phyloP scores from a whole-genome alignment of 2,113 vertebrate species.

The Melospiza georgiana region DNA sequence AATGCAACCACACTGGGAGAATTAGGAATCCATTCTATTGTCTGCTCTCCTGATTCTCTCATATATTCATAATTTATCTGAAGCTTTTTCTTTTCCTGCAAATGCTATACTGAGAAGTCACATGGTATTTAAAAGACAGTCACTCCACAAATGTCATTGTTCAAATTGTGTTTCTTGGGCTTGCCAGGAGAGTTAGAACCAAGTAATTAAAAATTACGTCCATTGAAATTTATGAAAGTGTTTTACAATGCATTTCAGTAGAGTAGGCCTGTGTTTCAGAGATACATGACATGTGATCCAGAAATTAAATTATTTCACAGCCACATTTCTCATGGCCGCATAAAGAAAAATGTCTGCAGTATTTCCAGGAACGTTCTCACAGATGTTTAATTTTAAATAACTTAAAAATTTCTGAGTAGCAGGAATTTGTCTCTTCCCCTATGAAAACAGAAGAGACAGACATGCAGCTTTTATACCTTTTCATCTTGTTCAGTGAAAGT shows the following conservation, averaged over 20 bases:
- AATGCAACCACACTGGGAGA: not conserved
- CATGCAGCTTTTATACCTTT: conserved; percentile 78
- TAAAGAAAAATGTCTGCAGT: not conserved
- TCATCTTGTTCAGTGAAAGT: conserved; percentile 97
- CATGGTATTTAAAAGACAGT: not conserved
- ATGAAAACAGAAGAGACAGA: not conserved
- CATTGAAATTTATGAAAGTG: not conserved
- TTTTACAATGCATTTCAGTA: not conserved
- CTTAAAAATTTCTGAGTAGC: not conserved
- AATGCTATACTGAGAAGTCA: not conserved
- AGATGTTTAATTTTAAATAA: not conserved
- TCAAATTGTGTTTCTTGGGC: not conserved
- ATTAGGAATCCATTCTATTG: not conserved
- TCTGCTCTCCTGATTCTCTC: not conserved
- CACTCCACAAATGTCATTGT: not conserved
- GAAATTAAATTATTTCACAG: not conserved
- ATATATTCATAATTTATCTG: not conserved
- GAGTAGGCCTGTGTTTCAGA: not conserved
- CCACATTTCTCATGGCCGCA: not conserved
- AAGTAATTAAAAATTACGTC: not conserved
- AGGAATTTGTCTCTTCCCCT: not conserved
- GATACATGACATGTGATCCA: not conserved
- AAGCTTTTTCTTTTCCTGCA: not conserved
- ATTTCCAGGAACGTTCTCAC: not conserved
- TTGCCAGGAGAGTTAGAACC: not conserved